These are phyloP conservation scores for Amphibalanus amphitrite DNA, from an alignment of 1,140 invertebrate species.

Conservation along the genomic window DNA sequence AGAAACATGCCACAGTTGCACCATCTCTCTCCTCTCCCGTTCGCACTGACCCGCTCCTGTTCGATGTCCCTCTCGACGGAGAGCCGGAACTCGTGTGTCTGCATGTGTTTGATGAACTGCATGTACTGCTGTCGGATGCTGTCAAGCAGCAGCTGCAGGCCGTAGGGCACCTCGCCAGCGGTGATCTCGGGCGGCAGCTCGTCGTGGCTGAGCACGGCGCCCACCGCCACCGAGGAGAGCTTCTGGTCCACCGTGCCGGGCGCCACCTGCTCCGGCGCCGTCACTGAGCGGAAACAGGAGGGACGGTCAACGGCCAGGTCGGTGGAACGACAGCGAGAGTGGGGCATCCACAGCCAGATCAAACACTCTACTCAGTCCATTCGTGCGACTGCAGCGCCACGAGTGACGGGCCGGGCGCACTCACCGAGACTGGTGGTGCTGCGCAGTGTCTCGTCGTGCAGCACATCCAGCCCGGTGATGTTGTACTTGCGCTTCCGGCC, in stretches of 20 bases:
- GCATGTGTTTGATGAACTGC: slow-evolving; percentile 60
- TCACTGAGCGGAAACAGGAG: no score
- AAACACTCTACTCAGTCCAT: no score
- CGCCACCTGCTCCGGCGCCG: slow-evolving; percentile 37
- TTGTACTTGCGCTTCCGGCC: slow-evolving; percentile 29
- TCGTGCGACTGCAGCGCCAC: no score
- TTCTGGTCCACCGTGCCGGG: slow-evolving; percentile 80
- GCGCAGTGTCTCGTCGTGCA: slow-evolving; percentile 75
- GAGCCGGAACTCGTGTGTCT: slow-evolving; percentile 48
- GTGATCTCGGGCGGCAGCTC: slow-evolving; percentile 62
- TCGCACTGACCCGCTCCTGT: slow-evolving; percentile 49
- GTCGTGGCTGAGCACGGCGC: slow-evolving; percentile 40
- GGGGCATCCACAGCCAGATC: no score
- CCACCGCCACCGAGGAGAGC: slow-evolving; percentile 44
- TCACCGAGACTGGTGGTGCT: slow-evolving; percentile 52
- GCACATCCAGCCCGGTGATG: slow-evolving; percentile 65
- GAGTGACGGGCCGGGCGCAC: neutral
- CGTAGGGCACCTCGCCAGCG: slow-evolving; percentile 74
- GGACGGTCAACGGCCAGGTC: no score
- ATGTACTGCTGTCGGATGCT: no score
- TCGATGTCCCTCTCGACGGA: slow-evolving; percentile 59
- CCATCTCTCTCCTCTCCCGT: no score
- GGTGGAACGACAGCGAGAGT: no score
- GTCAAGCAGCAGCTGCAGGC: slow-evolving; percentile 70
- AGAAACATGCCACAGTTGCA: no score